phyloP scores from a whole-genome alignment of 2,113 vertebrate species.

The Corvus moneduloides region DNA sequence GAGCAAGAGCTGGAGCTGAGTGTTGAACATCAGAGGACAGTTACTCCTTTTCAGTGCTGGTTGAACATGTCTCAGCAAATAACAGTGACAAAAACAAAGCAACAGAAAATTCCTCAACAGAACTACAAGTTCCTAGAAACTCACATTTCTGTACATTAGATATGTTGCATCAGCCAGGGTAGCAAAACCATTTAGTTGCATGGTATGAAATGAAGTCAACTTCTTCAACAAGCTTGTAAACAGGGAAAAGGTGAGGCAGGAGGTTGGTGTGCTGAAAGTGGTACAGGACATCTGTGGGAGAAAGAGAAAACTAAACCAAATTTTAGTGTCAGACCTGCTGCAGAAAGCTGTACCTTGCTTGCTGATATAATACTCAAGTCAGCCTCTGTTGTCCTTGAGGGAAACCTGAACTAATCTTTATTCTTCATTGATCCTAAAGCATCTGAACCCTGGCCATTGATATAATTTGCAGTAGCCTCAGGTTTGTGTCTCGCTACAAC shows the following conservation, averaged over 20 bases:
- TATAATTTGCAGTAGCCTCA: neutral
- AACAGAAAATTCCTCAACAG: neutral
- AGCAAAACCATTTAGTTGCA: neutral
- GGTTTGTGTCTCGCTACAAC: neutral
- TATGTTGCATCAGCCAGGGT: neutral
- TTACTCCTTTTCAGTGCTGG: neutral
- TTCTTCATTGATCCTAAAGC: neutral
- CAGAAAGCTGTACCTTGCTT: neutral
- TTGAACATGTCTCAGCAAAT: neutral
- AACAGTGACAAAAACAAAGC: neutral
- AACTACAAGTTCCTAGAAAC: neutral
- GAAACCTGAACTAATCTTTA: neutral
- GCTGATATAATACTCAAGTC: neutral
- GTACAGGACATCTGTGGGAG: neutral
- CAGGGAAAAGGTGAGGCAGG: neutral
- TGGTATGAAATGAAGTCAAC: neutral
- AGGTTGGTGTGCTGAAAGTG: neutral
- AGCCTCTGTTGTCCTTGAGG: neutral
- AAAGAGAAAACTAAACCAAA: neutral
- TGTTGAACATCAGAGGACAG: neutral
- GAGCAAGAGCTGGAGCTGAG: neutral
- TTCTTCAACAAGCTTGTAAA: neutral
- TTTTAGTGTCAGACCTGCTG: neutral
- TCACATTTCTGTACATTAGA: neutral
- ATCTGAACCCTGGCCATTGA: neutral